A percentile compares a stretch with the other conserved stretches of the same genome.
phyloP scores from a whole-genome alignment of 1,140 invertebrate genomes.

The Hydropsyche tenuis region DNA sequence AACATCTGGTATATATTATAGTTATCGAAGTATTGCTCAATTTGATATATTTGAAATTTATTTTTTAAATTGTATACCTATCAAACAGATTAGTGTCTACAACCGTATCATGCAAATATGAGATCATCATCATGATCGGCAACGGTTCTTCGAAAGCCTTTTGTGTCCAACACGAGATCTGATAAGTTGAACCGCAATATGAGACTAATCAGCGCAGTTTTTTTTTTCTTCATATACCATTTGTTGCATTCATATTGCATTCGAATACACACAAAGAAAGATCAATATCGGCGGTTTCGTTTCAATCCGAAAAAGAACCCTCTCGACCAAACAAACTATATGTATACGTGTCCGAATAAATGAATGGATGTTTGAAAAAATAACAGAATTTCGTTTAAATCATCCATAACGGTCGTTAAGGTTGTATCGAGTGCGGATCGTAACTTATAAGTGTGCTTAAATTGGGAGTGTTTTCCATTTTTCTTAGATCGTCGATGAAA shows the following conservation, averaged over 20 bases:
- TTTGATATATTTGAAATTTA: no score
- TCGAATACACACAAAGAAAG: background rate
- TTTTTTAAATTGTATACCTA: no score
- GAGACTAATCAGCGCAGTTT: constrained; percentile 4
- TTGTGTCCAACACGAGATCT: background rate
- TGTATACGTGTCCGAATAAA: no score
- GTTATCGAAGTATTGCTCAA: no score
- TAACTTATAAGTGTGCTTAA: no score
- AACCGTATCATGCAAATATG: background rate
- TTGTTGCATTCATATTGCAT: background rate
- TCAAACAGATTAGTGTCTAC: no score
- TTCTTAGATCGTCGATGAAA: background rate
- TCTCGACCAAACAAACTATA: no score
- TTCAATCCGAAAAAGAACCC: constrained; percentile 3
- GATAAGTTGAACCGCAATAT: constrained; percentile 22
- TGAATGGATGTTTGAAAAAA: no score
- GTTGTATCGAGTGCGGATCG: background rate
- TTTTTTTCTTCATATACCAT: background rate
- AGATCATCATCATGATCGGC: constrained; percentile 6
- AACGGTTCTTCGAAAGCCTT: constrained; percentile 8
- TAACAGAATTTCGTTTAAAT: no score
- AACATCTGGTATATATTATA: no score
- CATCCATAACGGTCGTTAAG: background rate
- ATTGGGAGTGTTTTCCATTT: background rate
- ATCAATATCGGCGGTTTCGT: constrained; percentile 1